Percentiles rank a stretch among this genome's conserved stretches.
These are phyloP conservation scores for Himantopus leucocephalus DNA, from an alignment of 2,113 vertebrate genomes.

Conservation along the genomic window DNA sequence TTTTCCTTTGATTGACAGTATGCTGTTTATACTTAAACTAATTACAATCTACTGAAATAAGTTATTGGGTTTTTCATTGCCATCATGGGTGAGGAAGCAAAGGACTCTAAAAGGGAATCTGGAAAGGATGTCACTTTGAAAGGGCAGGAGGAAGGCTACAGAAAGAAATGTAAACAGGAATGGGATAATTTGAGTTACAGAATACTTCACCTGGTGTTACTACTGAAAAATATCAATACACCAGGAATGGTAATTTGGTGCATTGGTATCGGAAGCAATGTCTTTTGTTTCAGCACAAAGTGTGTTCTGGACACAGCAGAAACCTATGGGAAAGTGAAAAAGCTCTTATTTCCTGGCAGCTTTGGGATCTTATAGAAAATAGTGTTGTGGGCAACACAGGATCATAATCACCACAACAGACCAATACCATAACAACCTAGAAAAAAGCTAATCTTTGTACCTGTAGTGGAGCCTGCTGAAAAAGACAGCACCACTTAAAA, in stretches of 20 bases:
- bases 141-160: neutral
- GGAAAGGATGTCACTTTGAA: neutral
- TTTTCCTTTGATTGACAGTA: neutral
- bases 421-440: neutral
- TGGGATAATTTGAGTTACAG: neutral
- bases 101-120: neutral
- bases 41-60: neutral
- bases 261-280: rapidly evolving
- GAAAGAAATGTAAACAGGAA: neutral
- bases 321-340: neutral
- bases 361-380: neutral
- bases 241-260: neutral
- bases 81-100: neutral
- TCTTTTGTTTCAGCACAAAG: neutral
- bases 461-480: neutral
- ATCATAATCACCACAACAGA: neutral
- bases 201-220: neutral
- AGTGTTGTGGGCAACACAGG: rapidly evolving
- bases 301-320: neutral
- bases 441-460: neutral
- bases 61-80: neutral
- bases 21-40: neutral
- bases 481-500: neutral
- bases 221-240: neutral
- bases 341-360: neutral